Base-by-base conservation (phyloP, 2,888 invertebrate species). In the Archips crataeganus region DNA sequence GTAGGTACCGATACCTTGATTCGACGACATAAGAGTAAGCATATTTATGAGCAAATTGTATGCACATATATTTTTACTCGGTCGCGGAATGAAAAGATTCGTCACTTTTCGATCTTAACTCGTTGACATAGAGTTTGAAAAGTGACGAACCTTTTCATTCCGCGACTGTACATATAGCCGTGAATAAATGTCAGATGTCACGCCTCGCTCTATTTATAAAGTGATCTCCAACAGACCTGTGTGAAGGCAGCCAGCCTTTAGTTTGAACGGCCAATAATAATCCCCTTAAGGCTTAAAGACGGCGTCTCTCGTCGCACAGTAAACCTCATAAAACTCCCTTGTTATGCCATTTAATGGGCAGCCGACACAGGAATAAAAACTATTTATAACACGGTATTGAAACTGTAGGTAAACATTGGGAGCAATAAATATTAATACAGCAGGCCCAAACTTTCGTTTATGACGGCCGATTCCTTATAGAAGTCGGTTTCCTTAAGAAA, bases 351-450 rank as follows among this genome's bases (percentile, higher is more conserved):
- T 88, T 90, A 88, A 91, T 88, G 90, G 90, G 90, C 89, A 88
- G 89, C 86, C 86, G 80, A 84, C 86, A 86, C 90, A 90, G 91
- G 90, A 90, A 78, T 77, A 87, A 85, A 84, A 80, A 81, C 90
- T 92, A 93, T 93, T 93, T 92, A 90, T 93, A 92, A 88, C 84
- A 82, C 81, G 78, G 80, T 79, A 85, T 85, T 85, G 87, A 90
- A 88, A 91, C 87, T 90, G 87, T 90, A 83, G 82, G 83, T 86
- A 85, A 85, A 87, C 84, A 87, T 87, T 86, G 83, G 78, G 83
- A 83, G 88, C 84, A 87, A 90, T 94, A 92, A 93, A 93, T 93
- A 91, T 91, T 92, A 92, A 91, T 93, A 92, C 87, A 78, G 84
- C 77, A 75, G 77, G 76, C 80, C 83, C 80, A 83, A 91, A 90